A percentile compares a stretch with the other conserved stretches of the same genome.
Evolutionary conservation across 2,888 invertebrate genomes (phyloP).

Genomic region (Argyra leucocephala): DNA sequence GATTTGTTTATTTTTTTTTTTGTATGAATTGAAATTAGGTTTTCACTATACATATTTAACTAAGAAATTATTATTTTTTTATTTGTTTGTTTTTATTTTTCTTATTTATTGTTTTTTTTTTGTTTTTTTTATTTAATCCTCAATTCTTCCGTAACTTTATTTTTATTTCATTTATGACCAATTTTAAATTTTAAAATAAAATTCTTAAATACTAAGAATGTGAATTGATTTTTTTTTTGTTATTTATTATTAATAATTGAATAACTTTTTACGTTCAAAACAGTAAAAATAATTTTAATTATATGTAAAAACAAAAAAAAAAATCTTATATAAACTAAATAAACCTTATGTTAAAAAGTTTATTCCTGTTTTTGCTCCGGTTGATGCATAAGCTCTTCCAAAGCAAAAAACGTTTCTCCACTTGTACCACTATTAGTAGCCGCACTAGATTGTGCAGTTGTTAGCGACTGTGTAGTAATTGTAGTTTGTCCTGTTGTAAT

Average conservation of each 20-base stretch:
- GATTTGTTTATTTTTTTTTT: not conserved
- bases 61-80: not conserved
- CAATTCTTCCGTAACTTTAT: no score
- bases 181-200: not conserved
- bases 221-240: not conserved
- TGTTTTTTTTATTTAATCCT: not conserved
- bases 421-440: slow-evolving; percentile 16
- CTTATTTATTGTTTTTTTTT: not conserved
- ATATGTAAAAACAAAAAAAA: slow-evolving; percentile 4
- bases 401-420: slow-evolving; percentile 33
- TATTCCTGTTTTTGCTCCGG: slow-evolving; percentile 13
- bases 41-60: not conserved
- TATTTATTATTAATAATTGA: not conserved
- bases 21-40: not conserved
- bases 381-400: slow-evolving; percentile 36
- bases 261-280: slow-evolving; percentile 6
- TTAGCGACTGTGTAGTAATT: slow-evolving; percentile 26
- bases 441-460: slow-evolving; percentile 27
- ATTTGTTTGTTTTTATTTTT: not conserved
- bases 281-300: slow-evolving; percentile 4
- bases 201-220: slow-evolving; percentile 6
- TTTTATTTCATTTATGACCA: not conserved
- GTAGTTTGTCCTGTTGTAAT: slow-evolving; percentile 19
- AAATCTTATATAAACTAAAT: slow-evolving; percentile 1
- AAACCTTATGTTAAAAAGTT: not conserved